Evolutionary conservation across 2,888 invertebrate genomes (phyloP), one percentile per base, ranked within the genome.

Genomic region (Cryptophagus acutangulus): DNA sequence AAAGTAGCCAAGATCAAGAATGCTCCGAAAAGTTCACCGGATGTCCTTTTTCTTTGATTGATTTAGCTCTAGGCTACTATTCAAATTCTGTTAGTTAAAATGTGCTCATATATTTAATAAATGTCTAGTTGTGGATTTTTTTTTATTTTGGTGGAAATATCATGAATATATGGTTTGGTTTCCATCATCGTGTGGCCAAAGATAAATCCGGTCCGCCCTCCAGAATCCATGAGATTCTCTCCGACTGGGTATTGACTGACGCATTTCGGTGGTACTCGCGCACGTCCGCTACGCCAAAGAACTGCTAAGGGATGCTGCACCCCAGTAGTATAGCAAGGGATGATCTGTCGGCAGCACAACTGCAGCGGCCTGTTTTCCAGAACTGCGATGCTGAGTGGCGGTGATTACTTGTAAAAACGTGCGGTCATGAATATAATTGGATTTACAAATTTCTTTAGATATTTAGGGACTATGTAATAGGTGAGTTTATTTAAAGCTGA

Each of bases 41-140:
- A 10, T 87, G 87, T 62, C 79, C 79, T 5, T 73, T 87, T 54
- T 87, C 87, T 1, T 63, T 87, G 46, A 73, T 87, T 35, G 83
- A 86, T 57, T 65, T 84, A 65, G 84, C 82, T 2, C 70, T 84
- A 50, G 85, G 85, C 2, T 54, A 61, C 43, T 65, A 60, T 44
- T 56, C 55, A 8, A 17, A 43, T 36, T 42, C 38, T 34, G 40
- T 38, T n/a, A n/a, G n/a, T n/a, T n/a, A n/a, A n/a, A n/a, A n/a
- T n/a, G n/a, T n/a, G n/a, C n/a, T n/a, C n/a, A n/a, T n/a, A n/a
- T n/a, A n/a, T n/a, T n/a, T n/a, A n/a, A n/a, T n/a, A n/a, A n/a
- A n/a, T n/a, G n/a, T n/a, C n/a, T n/a, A n/a, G n/a, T n/a, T n/a
- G n/a, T n/a, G n/a, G n/a, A n/a, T n/a, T n/a, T n/a, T n/a, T n/a